Evolutionary conservation across 2,797 vertebrate species (phyloP).

Genomic region (Tragopan temminckii): DNA sequence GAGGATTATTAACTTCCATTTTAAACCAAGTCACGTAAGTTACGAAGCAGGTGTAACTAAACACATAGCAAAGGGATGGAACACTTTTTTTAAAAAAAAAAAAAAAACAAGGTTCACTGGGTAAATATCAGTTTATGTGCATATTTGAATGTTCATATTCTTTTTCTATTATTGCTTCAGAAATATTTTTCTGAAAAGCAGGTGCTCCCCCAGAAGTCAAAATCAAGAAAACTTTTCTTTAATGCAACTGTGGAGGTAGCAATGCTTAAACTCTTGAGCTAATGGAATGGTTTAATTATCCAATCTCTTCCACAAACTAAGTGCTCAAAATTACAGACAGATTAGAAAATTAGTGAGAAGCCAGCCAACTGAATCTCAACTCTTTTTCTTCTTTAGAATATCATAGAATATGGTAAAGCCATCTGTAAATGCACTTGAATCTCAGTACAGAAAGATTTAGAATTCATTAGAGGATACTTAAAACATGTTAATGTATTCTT

Average conservation of each 20-base stretch:
- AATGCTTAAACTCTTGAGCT: background rate
- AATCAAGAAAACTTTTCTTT: background rate
- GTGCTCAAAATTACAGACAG: background rate
- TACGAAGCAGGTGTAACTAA: background rate
- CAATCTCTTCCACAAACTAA: background rate
- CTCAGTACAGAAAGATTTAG: background rate
- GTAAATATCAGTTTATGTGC: background rate
- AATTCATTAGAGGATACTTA: background rate
- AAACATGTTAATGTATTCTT: background rate
- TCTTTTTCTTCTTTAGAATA: background rate
- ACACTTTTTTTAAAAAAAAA: background rate
- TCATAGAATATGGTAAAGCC: background rate
- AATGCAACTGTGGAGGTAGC: background rate
- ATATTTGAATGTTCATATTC: background rate
- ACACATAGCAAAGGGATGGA: fast-evolving
- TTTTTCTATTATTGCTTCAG: background rate
- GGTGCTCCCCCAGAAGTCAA: fast-evolving
- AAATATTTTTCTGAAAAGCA: background rate
- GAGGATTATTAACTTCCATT: background rate
- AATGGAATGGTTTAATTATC: background rate
- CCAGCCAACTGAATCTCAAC: background rate
- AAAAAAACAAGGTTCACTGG: background rate
- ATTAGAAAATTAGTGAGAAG: background rate
- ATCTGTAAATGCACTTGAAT: background rate
- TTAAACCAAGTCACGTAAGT: background rate